These are phyloP conservation scores for Coluber constrictor DNA, from an alignment of 2,797 vertebrate species.

Conservation along the genomic window DNA sequence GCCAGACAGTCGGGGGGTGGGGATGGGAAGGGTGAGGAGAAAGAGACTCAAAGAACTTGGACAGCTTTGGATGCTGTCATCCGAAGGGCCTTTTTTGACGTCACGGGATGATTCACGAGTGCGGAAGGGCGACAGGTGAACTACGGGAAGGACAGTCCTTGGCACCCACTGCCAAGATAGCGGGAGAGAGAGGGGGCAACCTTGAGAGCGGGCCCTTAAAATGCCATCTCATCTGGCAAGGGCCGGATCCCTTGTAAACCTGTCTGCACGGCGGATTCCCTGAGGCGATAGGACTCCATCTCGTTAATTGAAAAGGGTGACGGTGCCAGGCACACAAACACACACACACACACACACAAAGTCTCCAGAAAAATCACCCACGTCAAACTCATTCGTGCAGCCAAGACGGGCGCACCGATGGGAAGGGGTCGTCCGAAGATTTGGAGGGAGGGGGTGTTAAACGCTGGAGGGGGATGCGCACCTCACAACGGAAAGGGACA, in stretches of 20 bases:
- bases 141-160: neutral
- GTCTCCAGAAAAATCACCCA: neutral
- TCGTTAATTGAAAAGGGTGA: constrained; percentile 53
- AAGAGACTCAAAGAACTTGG: neutral
- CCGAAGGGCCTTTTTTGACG: neutral
- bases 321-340: neutral
- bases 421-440: neutral
- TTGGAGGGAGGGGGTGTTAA: constrained; percentile 23
- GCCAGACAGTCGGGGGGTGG: neutral
- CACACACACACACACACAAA: too few relatives aligned
- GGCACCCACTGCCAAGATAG: constrained; percentile 31
- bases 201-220: constrained; percentile 50
- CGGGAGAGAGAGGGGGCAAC: constrained; percentile 23
- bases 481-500: too few relatives aligned
- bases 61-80: neutral
- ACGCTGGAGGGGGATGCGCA: too few relatives aligned
- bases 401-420: neutral
- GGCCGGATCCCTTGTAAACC: constrained; percentile 24
- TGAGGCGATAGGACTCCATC: constrained; percentile 43
- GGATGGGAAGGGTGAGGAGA: too few relatives aligned
- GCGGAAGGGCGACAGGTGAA: fast-evolving
- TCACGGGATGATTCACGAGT: neutral
- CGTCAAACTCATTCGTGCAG: neutral
- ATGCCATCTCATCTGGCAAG: constrained; percentile 32
- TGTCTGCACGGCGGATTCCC: constrained; percentile 49